These are phyloP conservation scores for Diorhabda carinulata DNA, from an alignment of 1,140 invertebrate species.

Conservation along the genomic window DNA sequence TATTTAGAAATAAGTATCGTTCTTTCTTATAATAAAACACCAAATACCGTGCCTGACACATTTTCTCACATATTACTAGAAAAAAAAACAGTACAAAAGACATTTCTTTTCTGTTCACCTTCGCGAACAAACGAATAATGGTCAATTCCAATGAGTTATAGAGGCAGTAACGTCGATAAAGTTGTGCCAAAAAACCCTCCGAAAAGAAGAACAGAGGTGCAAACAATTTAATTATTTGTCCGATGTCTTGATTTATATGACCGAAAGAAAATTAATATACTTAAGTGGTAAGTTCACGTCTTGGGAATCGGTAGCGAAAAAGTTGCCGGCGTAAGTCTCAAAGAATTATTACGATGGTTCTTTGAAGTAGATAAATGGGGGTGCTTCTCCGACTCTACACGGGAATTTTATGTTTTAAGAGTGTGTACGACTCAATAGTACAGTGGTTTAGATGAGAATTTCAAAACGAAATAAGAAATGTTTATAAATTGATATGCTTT, in stretches of 20 bases:
- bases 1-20: too few relatives aligned
- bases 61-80: background rate
- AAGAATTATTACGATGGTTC: constrained; percentile 16
- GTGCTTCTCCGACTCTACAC: background rate
- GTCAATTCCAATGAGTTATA: background rate
- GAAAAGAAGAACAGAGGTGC: constrained; percentile 8
- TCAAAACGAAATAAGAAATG: too few relatives aligned
- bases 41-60: too few relatives aligned
- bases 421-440: constrained; percentile 1
- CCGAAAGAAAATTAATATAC: constrained; percentile 17
- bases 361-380: constrained; percentile 15
- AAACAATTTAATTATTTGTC: constrained; percentile 17
- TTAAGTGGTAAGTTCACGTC: constrained; percentile 13
- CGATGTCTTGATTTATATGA: background rate
- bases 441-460: background rate
- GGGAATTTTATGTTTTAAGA: background rate
- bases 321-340: constrained; percentile 11
- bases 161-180: background rate
- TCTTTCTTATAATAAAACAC: too few relatives aligned
- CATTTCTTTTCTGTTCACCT: background rate
- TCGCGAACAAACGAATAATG: background rate
- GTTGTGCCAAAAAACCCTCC: background rate
- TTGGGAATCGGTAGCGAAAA: constrained; percentile 9
- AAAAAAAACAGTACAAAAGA: background rate
- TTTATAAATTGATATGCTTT: too few relatives aligned